Base-by-base conservation (phyloP, 2,113 vertebrate genomes). In the Pseudonaja textilis region DNA sequence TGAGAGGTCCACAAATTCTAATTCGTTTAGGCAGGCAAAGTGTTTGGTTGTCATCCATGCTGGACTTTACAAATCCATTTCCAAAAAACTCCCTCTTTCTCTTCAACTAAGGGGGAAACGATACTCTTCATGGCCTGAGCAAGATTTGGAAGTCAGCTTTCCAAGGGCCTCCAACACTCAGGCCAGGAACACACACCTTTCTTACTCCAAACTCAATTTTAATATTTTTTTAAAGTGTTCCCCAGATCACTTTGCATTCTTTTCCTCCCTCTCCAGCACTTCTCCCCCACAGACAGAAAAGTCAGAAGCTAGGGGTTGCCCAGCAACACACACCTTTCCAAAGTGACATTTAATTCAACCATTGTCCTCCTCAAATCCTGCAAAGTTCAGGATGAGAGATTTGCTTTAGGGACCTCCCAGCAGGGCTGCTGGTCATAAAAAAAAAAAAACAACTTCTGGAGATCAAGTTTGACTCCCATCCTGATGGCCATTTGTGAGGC, bases 311-410 rank as follows among this genome's bases (percentile, higher is more conserved):
- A 20, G 74, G 11, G 25, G 88, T 90, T 89, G 88, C 74, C 45
- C 86, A 86, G 92, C 92, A 93, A 93, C 92, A 86, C 16, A 16
- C 39, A 81, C 39, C 88, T 47, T 89, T 57, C 11, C 64, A 57
- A 89, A 88, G 54, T 59, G 39, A 55, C 85, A 39, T n/a, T 69
- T 18, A 69, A 92, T 55, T 6, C 14, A 69, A 34, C 20, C 64
- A 16, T n/a, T 5, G 22, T 23, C 14, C 29, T 89, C 88, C 52
- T 57, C 69, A 57, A 59, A 89, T n/a, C 52, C 29, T n/a, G 52
- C 39, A 50, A 89, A 20, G 81, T 89, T 56, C 25, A 50, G 25
- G 12, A n/a, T 1, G 4, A 47, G 39, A 39, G 29, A 7, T 4
- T 55, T 18, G n/a, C 2, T 16, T 1, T 5, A 1, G 3, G 29